phyloP scores from a whole-genome alignment of 2,888 invertebrate species.

The Silvanus unidentatus region DNA sequence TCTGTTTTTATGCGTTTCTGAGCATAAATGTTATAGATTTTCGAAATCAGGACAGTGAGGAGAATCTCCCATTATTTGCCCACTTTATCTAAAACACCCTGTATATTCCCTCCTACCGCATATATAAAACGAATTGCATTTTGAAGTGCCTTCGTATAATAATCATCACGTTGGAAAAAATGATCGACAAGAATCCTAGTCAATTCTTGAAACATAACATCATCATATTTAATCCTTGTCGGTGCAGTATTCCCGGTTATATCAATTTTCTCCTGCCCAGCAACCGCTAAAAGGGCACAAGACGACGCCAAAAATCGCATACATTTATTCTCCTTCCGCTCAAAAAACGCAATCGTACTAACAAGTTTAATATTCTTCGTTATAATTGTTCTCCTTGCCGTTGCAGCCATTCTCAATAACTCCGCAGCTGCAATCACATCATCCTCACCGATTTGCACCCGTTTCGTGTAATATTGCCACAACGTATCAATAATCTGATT shows the following conservation, averaged over 20 bases:
- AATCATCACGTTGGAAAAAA: conserved; percentile 47
- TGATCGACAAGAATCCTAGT: conserved; percentile 45
- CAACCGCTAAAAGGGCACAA: conserved; percentile 53
- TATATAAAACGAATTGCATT: not conserved
- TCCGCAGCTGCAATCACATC: conserved; percentile 71
- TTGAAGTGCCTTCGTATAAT: conserved; percentile 50
- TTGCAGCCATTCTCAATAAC: conserved; percentile 70
- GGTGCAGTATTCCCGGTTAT: conserved; percentile 36
- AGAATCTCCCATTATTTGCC: not conserved
- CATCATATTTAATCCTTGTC: conserved; percentile 42
- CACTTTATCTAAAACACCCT: conserved; percentile 34
- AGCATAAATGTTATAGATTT: too few relatives aligned
- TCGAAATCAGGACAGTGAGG: too few relatives aligned
- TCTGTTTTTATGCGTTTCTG: too few relatives aligned
- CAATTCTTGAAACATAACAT: conserved; percentile 54
- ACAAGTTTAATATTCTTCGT: conserved; percentile 56
- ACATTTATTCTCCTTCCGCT: conserved; percentile 48
- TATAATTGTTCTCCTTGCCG: conserved; percentile 36
- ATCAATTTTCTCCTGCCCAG: conserved; percentile 41
- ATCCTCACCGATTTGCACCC: conserved; percentile 61
- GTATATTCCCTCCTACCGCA: conserved; percentile 57
- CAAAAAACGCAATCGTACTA: conserved; percentile 63
- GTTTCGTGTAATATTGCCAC: conserved; percentile 73
- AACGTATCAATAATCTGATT: conserved; percentile 60
- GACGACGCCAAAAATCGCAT: conserved; percentile 54